Evolutionary conservation across 2,113 vertebrate genomes (phyloP).

Genomic region (Pygoscelis adeliae): DNA sequence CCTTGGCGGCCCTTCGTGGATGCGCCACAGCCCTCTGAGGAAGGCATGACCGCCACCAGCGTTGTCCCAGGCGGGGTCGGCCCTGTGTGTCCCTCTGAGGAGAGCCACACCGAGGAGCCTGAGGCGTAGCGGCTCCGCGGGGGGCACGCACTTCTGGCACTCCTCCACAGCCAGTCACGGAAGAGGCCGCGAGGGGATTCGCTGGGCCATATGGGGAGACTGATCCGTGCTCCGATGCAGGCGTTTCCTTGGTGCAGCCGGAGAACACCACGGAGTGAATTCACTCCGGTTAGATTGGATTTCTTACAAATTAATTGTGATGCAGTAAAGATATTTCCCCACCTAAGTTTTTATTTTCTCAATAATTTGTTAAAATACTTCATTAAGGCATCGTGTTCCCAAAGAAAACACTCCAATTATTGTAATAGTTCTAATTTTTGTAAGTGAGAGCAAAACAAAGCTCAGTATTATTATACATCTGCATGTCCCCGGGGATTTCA

Average conservation of each 20-base stretch:
- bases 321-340: background rate
- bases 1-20: background rate
- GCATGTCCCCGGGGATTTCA: background rate
- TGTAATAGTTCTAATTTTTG: background rate
- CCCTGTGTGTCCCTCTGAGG: fast-evolving
- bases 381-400: background rate
- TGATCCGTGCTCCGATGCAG: fast-evolving
- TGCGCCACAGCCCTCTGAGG: background rate
- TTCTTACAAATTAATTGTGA: background rate
- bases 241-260: fast-evolving
- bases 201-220: fast-evolving
- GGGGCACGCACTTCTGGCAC: fast-evolving
- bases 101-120: fast-evolving
- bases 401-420: background rate
- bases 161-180: fast-evolving
- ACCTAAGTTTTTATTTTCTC: background rate
- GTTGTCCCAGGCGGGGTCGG: fast-evolving
- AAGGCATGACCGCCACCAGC: fast-evolving
- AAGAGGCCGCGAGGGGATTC: too few relatives aligned
- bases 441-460: background rate
- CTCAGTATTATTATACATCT: background rate
- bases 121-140: fast-evolving
- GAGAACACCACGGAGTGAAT: background rate
- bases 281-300: background rate
- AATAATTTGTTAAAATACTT: background rate